These are phyloP conservation scores for Eupeodes luniger DNA, from an alignment of 2,888 invertebrate species.

Conservation along the genomic window DNA sequence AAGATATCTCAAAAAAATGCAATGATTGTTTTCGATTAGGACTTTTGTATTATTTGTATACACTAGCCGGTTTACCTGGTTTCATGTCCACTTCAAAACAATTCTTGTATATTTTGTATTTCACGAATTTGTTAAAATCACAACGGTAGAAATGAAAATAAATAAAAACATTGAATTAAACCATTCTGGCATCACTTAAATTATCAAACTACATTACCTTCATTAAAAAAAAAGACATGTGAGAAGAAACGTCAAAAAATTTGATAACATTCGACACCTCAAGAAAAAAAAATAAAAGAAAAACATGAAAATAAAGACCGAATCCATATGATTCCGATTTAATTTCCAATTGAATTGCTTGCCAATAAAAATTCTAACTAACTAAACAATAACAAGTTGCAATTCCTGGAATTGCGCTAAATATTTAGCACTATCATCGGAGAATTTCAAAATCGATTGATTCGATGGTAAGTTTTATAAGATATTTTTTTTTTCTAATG, in stretches of 20 bases:
- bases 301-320: constrained; percentile 21
- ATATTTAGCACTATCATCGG: not conserved
- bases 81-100: too few species aligned
- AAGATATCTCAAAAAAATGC: too few species aligned
- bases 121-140: too few species aligned
- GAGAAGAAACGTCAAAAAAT: not conserved
- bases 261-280: not conserved
- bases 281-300: not conserved
- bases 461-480: constrained; percentile 43
- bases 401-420: not conserved
- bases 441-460: not conserved
- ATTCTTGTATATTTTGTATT: too few species aligned
- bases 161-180: not conserved
- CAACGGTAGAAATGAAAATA: too few species aligned
- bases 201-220: not conserved
- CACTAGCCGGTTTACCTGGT: too few species aligned
- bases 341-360: not conserved
- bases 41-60: too few species aligned
- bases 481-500: too few species aligned
- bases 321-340: constrained; percentile 4
- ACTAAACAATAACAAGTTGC: not conserved
- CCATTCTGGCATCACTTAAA: not conserved
- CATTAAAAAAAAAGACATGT: too few species aligned
- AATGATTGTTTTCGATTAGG: too few species aligned
- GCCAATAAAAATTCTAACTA: not conserved